Conservation (phyloP, 2,888 invertebrate genomes). For the Agriopis aurantiaria region DNA sequence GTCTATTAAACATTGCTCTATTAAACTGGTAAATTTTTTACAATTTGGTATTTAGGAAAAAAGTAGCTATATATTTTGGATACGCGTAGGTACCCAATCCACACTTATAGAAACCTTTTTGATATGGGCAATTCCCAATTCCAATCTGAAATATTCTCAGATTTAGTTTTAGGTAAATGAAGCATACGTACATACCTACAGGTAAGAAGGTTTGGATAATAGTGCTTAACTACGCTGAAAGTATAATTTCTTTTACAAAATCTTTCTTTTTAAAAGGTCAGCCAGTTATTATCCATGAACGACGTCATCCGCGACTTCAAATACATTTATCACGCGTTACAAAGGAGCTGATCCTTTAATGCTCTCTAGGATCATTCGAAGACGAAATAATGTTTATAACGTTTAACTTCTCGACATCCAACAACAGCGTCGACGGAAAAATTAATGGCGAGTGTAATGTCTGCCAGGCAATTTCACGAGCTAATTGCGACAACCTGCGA, state of each 20-base stretch:
- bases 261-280: slow-evolving; percentile 28
- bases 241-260: slow-evolving; percentile 13
- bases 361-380: slow-evolving; percentile 56
- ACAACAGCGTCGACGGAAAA: slow-evolving; percentile 66
- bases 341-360: slow-evolving; percentile 68
- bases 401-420: slow-evolving; percentile 61
- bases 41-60: background rate
- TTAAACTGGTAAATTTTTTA: background rate
- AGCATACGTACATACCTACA: background rate
- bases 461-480: slow-evolving; percentile 61
- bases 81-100: too few relatives aligned
- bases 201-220: background rate
- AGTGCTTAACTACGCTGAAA: too few relatives aligned
- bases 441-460: slow-evolving; percentile 67
- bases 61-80: too few relatives aligned
- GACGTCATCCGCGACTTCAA: slow-evolving; percentile 42
- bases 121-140: background rate
- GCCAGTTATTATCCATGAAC: slow-evolving; percentile 40
- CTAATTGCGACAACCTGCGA: slow-evolving; percentile 61
- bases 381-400: slow-evolving; percentile 66
- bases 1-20: slow-evolving; percentile 21
- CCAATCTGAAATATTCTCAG: background rate
- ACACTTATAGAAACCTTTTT: too few relatives aligned
- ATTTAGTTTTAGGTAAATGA: background rate
- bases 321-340: slow-evolving; percentile 68